Base-by-base conservation (phyloP, 92 coral and sea anemone species). In the Siderastrea radians region DNA sequence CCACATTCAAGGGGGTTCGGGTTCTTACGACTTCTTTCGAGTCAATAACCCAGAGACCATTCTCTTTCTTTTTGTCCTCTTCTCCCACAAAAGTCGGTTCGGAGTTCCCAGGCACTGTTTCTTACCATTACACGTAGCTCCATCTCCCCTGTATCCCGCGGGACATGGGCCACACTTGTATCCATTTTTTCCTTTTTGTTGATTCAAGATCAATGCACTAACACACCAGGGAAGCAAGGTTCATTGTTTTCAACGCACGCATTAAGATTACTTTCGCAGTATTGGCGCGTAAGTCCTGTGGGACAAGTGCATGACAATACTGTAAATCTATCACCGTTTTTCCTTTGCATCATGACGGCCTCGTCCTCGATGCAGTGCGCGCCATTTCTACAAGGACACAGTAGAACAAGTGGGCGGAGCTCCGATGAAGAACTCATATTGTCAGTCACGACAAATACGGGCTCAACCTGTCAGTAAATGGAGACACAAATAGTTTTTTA, bases 91-190 rank as follows among this genome's bases (percentile, higher is more conserved):
- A 19, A 15, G 17, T 2, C 6, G 59, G 38, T 13, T 8, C 5
- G n/a, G 65, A 57, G 5, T 57, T 77, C 6, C 19, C 16, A 57
- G 2, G 26, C 7, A 1, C 9, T 57, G 51, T 77, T 64, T 65
- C 90, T 26, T 47, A 93, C 98, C 98, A 78, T 63, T 58, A 61
- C 98, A 95, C 10, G 64, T 76, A 10, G 83, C 68, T 12, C 98
- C 98, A 65, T 95, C 90, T n/a, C 96, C 96, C 47, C 84, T 80
- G 64, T 85, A 93, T 9, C 96, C 96, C 8, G 49, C 43, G 14
- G 98, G 98, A 54, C 98, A 95, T 71, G 94, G 93, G n/a, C 94
- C 98, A 76, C 98, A 95, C 68, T 75, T 84, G 59, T 78, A 95
- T 6, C 91, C 89, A 62, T 85, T 79, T 26, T 65, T 54, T 67